Conservation (phyloP, 2,797 vertebrate species). For the Danio aesculapii region DNA sequence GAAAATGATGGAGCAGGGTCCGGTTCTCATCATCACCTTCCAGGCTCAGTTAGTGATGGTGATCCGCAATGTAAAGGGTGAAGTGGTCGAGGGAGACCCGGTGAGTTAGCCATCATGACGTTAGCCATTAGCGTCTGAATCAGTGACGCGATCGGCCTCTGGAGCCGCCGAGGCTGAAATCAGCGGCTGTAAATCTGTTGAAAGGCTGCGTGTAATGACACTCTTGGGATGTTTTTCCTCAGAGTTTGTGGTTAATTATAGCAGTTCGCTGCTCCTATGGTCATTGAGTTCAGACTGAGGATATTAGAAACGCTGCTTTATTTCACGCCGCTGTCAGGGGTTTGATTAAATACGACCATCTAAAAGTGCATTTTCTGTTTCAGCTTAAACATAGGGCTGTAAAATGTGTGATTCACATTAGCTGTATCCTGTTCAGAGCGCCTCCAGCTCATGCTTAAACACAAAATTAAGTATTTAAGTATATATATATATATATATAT, state of each 20-base stretch:
- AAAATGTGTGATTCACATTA: background rate
- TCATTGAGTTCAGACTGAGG: background rate
- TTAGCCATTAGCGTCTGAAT: background rate
- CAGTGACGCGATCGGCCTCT: background rate
- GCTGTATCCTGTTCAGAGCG: background rate
- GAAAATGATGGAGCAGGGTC: constrained; percentile 99
- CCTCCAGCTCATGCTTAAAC: background rate
- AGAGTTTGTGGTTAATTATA: constrained; percentile 1
- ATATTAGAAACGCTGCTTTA: constrained; percentile 20
- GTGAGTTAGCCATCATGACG: constrained; percentile 76
- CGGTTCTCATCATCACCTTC: constrained; percentile 95
- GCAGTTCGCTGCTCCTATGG: background rate
- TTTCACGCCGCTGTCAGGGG: background rate
- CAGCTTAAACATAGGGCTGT: background rate
- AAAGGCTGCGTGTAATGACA: constrained; percentile 17
- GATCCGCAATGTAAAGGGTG: constrained; percentile 86
- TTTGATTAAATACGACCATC: background rate
- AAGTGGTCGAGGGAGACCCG: constrained; percentile 93
- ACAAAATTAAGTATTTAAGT: background rate
- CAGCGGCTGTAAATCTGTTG: constrained; percentile 28
- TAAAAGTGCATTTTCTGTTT: background rate
- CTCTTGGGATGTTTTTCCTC: constrained; percentile 11
- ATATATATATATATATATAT: too few relatives aligned
- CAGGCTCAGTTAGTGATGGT: constrained; percentile 95
- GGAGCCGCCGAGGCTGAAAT: background rate